These are phyloP conservation scores for Penelope pileata DNA, from an alignment of 2,113 vertebrate species.

Conservation along the genomic window DNA sequence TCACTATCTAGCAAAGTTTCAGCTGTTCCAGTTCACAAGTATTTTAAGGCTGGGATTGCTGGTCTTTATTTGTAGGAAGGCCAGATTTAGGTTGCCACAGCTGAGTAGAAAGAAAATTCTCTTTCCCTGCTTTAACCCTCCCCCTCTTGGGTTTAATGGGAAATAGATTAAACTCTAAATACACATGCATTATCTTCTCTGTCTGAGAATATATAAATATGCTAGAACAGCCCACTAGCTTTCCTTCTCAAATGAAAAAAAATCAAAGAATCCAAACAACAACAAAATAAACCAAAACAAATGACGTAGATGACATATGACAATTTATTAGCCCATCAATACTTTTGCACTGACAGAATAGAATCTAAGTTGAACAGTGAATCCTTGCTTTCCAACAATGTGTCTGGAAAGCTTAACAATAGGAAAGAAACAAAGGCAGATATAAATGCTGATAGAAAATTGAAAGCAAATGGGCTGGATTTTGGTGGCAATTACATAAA, in stretches of 20 bases:
- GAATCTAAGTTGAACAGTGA: background rate
- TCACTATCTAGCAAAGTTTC: background rate
- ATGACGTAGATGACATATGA: background rate
- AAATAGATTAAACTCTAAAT: background rate
- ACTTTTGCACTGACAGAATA: background rate
- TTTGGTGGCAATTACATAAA: slow-evolving; percentile 5
- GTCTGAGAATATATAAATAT: background rate
- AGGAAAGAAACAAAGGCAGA: slow-evolving; percentile 4
- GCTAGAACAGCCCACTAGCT: background rate
- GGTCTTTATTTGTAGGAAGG: background rate
- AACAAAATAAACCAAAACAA: background rate
- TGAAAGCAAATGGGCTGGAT: background rate
- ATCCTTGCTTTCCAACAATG: background rate
- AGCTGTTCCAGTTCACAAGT: background rate
- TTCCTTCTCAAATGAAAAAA: background rate
- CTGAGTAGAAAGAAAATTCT: background rate
- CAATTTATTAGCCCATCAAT: background rate
- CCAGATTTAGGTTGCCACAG: background rate
- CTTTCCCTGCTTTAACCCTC: background rate
- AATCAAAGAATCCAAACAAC: background rate
- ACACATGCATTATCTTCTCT: background rate
- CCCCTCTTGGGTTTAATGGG: background rate
- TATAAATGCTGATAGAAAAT: background rate
- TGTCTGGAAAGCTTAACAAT: background rate
- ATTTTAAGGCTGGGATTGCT: background rate